A percentile compares a stretch with the other conserved stretches of the same genome.
Conservation (phyloP, 1,140 invertebrate species). For the Ips typographus region DNA sequence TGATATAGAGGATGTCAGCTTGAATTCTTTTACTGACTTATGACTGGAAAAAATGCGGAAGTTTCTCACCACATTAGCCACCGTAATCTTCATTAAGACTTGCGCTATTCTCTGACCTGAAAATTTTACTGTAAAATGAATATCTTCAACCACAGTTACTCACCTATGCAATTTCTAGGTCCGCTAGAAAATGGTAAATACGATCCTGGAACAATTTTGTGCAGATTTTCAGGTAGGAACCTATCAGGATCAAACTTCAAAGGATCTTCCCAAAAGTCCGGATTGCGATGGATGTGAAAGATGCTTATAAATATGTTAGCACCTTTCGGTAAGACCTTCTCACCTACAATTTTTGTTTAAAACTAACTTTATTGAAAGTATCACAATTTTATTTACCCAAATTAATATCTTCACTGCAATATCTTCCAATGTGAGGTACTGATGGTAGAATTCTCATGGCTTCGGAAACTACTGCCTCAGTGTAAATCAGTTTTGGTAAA, state of each 20-base stretch:
- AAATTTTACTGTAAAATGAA: not conserved
- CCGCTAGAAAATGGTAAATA: constrained; percentile 69
- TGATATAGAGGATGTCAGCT: not conserved
- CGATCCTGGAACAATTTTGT: constrained; percentile 53
- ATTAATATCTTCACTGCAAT: constrained; percentile 10
- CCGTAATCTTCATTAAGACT: not conserved
- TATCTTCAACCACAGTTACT: not conserved
- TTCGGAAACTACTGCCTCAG: constrained; percentile 12
- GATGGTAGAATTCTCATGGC: constrained; percentile 7
- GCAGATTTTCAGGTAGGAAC: constrained; percentile 61
- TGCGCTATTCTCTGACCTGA: not conserved
- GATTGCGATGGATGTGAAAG: constrained; percentile 21
- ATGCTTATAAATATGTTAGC: constrained; percentile 1
- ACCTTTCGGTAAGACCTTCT: constrained; percentile 12
- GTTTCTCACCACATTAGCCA: not conserved
- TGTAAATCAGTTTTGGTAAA: constrained; percentile 5
- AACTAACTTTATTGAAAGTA: not conserved
- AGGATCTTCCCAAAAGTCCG: constrained; percentile 54
- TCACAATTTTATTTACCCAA: constrained; percentile 4
- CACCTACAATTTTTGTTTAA: not conserved
- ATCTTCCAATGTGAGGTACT: not conserved
- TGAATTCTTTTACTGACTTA: not conserved
- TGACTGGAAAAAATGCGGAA: not conserved
- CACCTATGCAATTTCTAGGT: constrained; percentile 64
- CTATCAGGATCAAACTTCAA: constrained; percentile 68